phyloP scores from a whole-genome alignment of 2,888 invertebrate species.

The Chrysodeixis includens region DNA sequence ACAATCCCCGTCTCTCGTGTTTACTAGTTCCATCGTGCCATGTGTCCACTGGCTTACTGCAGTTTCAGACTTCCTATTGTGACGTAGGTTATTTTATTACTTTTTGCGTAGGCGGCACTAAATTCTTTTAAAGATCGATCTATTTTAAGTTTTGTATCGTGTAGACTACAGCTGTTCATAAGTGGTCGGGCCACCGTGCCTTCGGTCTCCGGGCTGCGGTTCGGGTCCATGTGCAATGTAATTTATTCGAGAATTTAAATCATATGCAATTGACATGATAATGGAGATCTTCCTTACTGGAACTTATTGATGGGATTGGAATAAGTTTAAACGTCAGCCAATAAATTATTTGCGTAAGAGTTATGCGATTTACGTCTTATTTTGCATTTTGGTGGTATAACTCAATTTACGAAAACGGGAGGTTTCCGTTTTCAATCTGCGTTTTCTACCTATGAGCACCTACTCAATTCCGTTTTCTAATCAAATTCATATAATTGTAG shows the following conservation, averaged over 20 bases:
- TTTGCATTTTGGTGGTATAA: neutral
- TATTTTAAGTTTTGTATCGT: conserved; percentile 36
- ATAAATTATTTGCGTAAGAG: conserved; percentile 13
- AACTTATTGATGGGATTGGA: conserved; percentile 24
- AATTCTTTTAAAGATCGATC: conserved; percentile 47
- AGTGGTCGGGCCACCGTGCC: too few species aligned
- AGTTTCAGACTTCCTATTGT: neutral
- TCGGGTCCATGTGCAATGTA: conserved; percentile 16
- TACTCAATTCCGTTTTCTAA: too few species aligned
- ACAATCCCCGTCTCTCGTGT: too few species aligned
- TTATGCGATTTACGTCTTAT: neutral
- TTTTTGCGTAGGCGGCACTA: conserved; percentile 10
- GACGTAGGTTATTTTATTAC: neutral
- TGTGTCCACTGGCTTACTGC: neutral
- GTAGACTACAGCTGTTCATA: neutral
- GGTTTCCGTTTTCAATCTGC: too few species aligned
- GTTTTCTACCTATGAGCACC: too few species aligned
- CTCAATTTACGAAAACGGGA: too few species aligned
- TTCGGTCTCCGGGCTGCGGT: neutral
- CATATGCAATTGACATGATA: conserved; percentile 47
- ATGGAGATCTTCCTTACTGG: conserved; percentile 47
- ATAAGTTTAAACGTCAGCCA: conserved; percentile 29
- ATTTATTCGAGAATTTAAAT: conserved; percentile 51
- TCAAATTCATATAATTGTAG: too few species aligned
- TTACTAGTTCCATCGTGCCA: neutral